Evolutionary conservation across 2,888 invertebrate species (phyloP).

Genomic region (Pomacea canaliculata): DNA sequence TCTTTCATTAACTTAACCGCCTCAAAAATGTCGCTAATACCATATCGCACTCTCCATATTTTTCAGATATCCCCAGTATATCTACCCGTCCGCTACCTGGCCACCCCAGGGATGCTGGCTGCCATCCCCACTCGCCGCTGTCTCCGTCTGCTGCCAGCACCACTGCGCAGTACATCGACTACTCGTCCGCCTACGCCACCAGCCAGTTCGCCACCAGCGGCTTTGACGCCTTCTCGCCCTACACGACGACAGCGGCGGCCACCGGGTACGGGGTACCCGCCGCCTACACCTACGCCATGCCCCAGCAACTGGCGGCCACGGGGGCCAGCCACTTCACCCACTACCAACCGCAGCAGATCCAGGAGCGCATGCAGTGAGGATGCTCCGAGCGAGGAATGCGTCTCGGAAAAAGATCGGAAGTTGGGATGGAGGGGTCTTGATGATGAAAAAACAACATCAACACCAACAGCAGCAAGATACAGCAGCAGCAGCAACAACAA

Average conservation of each 20-base stretch:
- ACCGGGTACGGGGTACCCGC: conserved; percentile 50
- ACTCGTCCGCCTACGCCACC: conserved; percentile 51
- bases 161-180: conserved; percentile 53
- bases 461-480: too few species aligned
- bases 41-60: too few species aligned
- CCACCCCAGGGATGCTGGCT: conserved; percentile 46
- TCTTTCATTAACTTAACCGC: neutral
- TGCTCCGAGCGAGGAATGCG: neutral
- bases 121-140: conserved; percentile 47
- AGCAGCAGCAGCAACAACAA: too few species aligned
- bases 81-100: conserved; percentile 58
- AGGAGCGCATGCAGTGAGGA: conserved; percentile 58
- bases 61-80: conserved; percentile 44
- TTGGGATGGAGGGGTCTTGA: neutral
- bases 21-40: too few species aligned
- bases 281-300: conserved; percentile 58
- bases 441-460: too few species aligned
- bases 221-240: conserved; percentile 53
- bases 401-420: neutral
- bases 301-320: conserved; percentile 54
- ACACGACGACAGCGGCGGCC: conserved; percentile 40
- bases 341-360: conserved; percentile 60
- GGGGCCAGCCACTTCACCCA: conserved; percentile 48
- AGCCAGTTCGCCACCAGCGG: conserved; percentile 43
- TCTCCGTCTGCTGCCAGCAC: conserved; percentile 43